phyloP scores from a whole-genome alignment of 2,888 invertebrate species.

The Synanthedon vespiformis region DNA sequence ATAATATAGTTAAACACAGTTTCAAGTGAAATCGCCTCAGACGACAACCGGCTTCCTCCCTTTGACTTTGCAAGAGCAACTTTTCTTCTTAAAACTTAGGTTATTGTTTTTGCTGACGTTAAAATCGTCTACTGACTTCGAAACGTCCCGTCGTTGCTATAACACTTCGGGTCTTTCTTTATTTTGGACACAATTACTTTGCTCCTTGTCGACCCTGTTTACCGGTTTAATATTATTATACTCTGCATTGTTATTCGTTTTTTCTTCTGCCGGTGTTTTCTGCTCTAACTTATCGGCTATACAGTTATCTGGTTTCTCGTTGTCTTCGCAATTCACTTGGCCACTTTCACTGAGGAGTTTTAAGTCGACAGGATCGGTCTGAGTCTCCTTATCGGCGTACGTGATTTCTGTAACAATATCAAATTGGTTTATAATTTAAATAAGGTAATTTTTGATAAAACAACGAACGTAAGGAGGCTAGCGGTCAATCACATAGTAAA shows the following conservation, averaged over 20 bases:
- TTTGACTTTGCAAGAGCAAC: conserved; percentile 54
- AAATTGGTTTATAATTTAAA: neutral
- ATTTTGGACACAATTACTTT: conserved; percentile 2
- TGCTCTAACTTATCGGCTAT: conserved; percentile 13
- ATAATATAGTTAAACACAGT: neutral
- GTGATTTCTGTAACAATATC: conserved; percentile 29
- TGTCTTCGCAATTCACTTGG: conserved; percentile 15
- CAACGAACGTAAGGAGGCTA: too few species aligned
- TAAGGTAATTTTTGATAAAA: too few species aligned
- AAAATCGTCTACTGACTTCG: conserved; percentile 44
- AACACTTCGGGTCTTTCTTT: conserved; percentile 41
- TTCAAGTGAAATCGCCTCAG: conserved; percentile 8
- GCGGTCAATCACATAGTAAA: too few species aligned
- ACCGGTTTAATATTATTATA: conserved; percentile 20
- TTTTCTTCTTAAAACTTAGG: conserved; percentile 39
- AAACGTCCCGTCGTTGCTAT: conserved; percentile 57
- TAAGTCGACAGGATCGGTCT: conserved; percentile 48
- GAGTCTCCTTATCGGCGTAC: conserved; percentile 46
- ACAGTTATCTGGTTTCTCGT: conserved; percentile 9
- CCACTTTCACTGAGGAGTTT: conserved; percentile 44
- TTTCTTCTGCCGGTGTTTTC: conserved; percentile 13
- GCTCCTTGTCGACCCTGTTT: conserved; percentile 1
- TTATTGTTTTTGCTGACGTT: conserved; percentile 31
- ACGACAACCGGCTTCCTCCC: conserved; percentile 54
- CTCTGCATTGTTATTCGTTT: conserved; percentile 16